phyloP scores from a whole-genome alignment of 2,113 vertebrate genomes.

The Ginglymostoma cirratum region DNA sequence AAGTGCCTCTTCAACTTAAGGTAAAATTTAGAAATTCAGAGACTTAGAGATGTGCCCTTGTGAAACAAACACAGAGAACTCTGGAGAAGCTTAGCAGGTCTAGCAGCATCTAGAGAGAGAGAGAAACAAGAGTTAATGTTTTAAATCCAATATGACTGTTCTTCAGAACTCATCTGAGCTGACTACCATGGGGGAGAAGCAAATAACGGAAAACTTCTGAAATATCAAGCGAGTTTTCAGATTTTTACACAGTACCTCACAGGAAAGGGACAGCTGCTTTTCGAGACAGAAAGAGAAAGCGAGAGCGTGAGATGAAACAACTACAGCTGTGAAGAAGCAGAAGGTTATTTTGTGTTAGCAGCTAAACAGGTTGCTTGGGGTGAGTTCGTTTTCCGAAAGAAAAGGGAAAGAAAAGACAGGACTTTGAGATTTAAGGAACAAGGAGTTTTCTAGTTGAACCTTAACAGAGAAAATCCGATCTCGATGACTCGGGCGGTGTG shows the following conservation, averaged over 20 bases:
- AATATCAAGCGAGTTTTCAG: neutral
- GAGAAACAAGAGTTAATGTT: too few species aligned
- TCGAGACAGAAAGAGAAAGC: neutral
- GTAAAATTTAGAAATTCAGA: neutral
- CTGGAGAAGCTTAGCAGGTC: too few species aligned
- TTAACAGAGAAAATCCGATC: neutral
- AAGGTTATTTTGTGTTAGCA: neutral
- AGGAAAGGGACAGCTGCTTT: neutral
- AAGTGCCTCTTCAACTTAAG: neutral
- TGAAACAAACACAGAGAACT: too few species aligned
- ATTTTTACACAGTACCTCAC: neutral
- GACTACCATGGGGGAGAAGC: neutral
- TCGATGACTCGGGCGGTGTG: neutral
- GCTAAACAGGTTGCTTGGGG: neutral
- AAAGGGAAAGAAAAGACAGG: neutral
- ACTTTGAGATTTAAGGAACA: neutral
- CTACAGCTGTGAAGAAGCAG: neutral
- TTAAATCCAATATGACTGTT: too few species aligned
- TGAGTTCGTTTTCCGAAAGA: neutral
- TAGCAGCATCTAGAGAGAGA: too few species aligned
- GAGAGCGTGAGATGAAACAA: neutral
- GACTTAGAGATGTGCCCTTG: neutral
- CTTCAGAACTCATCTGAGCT: neutral
- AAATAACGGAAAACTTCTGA: neutral
- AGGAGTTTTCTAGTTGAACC: neutral